phyloP scores from a whole-genome alignment of 2,888 invertebrate species.

The Lochmaea crataegi region DNA sequence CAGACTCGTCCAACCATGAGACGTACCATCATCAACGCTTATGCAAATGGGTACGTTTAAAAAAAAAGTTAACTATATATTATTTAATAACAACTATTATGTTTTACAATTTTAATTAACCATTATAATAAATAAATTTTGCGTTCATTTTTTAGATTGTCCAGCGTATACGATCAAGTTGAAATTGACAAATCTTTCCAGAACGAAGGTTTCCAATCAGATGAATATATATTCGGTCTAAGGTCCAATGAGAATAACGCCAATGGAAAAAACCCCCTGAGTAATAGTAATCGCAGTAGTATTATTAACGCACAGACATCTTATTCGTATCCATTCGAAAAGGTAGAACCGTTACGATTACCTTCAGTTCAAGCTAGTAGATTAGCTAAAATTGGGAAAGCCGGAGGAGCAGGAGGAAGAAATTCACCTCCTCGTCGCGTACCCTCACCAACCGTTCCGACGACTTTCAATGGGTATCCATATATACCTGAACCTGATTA shows the following conservation, averaged over 20 bases:
- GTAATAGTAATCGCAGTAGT: slow-evolving; percentile 35
- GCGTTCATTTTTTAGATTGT: slow-evolving; percentile 18
- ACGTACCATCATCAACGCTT: slow-evolving; percentile 38
- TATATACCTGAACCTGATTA: slow-evolving; percentile 45
- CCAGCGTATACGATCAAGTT: slow-evolving; percentile 40
- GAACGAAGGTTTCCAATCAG: slow-evolving; percentile 35
- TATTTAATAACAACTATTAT: too few relatives aligned
- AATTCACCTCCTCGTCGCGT: slow-evolving; percentile 36
- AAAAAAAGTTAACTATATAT: not conserved
- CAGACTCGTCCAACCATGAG: slow-evolving; percentile 29
- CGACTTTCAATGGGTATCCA: slow-evolving; percentile 21
- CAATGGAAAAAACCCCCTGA: slow-evolving; percentile 33
- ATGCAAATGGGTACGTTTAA: slow-evolving; percentile 29
- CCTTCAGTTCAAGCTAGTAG: not conserved
- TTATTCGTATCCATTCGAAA: not conserved
- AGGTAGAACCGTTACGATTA: not conserved
- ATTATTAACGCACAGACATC: not conserved
- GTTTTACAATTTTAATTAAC: too few relatives aligned
- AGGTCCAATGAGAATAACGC: not conserved
- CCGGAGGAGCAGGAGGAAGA: slow-evolving; percentile 23
- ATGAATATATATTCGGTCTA: slow-evolving; percentile 33
- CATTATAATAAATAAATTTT: too few relatives aligned
- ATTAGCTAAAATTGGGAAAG: slow-evolving; percentile 38
- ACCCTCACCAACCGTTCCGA: slow-evolving; percentile 31
- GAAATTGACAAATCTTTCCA: slow-evolving; percentile 38